Percentiles rank a stretch among this genome's conserved stretches.
These are phyloP conservation scores for Monochamus saltuarius DNA, from an alignment of 1,140 invertebrate genomes.

Conservation along the genomic window DNA sequence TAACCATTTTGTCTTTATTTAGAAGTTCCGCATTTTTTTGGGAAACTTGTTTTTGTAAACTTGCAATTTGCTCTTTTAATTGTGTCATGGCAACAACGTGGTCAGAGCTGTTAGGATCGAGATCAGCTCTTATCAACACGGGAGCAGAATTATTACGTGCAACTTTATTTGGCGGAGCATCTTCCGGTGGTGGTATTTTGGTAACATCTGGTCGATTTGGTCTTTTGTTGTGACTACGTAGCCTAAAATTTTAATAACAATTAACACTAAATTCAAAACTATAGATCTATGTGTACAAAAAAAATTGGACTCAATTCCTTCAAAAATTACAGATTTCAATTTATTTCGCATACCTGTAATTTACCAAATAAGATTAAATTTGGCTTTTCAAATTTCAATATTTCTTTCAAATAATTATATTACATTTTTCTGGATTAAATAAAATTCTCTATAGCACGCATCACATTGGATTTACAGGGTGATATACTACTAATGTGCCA, in stretches of 20 bases:
- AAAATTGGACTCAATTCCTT: too few species aligned
- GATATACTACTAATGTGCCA: too few species aligned
- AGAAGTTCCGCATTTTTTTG: conserved; percentile 85
- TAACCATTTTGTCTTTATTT: conserved; percentile 87
- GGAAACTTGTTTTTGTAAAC: conserved; percentile 83
- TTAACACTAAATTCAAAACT: not conserved
- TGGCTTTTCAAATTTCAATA: too few species aligned
- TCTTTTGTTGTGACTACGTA: conserved; percentile 69
- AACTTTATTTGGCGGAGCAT: conserved; percentile 53
- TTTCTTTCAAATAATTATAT: too few species aligned
- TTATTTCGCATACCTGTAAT: too few species aligned
- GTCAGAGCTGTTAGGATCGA: conserved; percentile 87
- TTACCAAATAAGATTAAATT: too few species aligned
- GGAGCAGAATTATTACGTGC: conserved; percentile 50
- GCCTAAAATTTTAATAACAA: conserved; percentile 48
- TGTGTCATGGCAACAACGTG: conserved; percentile 93
- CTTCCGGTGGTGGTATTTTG: conserved; percentile 58
- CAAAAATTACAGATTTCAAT: too few species aligned
- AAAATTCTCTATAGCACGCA: too few species aligned
- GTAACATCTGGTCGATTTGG: conserved; percentile 72
- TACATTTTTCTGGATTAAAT: too few species aligned
- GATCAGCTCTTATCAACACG: conserved; percentile 54
- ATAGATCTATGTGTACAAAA: too few species aligned
- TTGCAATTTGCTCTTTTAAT: conserved; percentile 90
- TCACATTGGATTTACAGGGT: too few species aligned